Evolutionary conservation across 2,113 vertebrate genomes (phyloP), one percentile per base, ranked within the genome.

Genomic region (Panurus biarmicus): DNA sequence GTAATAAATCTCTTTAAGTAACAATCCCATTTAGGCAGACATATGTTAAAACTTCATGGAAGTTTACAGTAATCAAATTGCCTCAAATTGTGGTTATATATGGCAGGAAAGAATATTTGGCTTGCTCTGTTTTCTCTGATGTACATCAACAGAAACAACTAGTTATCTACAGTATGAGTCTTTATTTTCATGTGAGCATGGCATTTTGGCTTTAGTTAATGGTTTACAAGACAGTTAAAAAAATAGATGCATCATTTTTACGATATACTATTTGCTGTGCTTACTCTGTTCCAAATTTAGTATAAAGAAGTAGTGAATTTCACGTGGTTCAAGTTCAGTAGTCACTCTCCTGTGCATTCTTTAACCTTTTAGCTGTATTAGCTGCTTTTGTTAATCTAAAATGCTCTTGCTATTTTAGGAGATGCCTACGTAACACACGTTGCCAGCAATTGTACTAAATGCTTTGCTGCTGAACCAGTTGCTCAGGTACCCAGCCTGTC

Each of bases 321-420:
- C 7, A 15, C 0, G 2, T 93, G 81, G 45, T 76, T 95, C 19
- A 42, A 90, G 48, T 88, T 79, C 64, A 50, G 6, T n/a, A 77
- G 56, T 69, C 33, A 3, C 24, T 82, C 64, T 81, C 67, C 77
- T 86, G 28, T 93, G 83, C 71, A 76, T 92, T n/a, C 84, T 85
- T 96, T 98, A 98, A 96, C 97, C 96, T 96, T 93, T 78, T 95
- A 78, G 84, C 94, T 95, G 56, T 94, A 85, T 97, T 95, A 92
- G 92, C 77, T 94, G 66, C 42, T 95, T 61, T 93, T 94, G 90
- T 97, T 98, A 98, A 98, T 98, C 88, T 96, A 8, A 95, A 83
- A 79, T 60, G 51, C 94, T 85, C 87, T 96, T 95, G 91, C 91
- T 93, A 85, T 98, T 98, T 96, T 97, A 99, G 98, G 97, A 97